Evolutionary conservation across 1,140 invertebrate genomes (phyloP).

Genomic region (Acromyrmex heyeri): DNA sequence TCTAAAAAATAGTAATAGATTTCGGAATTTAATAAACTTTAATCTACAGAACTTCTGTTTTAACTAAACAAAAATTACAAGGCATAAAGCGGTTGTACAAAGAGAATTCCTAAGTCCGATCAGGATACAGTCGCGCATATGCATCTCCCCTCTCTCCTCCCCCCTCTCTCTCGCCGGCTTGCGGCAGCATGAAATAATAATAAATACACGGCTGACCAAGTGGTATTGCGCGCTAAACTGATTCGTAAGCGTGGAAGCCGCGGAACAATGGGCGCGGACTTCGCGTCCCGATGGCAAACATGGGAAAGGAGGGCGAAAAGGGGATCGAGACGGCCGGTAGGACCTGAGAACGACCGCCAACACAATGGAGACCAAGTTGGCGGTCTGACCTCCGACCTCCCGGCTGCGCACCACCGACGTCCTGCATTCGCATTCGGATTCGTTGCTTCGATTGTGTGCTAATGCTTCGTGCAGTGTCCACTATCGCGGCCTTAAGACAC

Average conservation of each 20-base stretch:
- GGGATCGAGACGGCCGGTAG: constrained; percentile 49
- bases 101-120: constrained; percentile 65
- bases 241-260: constrained; percentile 86
- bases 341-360: constrained; percentile 75
- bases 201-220: constrained; percentile 74
- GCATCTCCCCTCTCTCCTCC: background rate
- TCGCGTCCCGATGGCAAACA: constrained; percentile 60
- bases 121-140: constrained; percentile 37
- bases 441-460: constrained; percentile 86
- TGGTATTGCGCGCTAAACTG: constrained; percentile 77
- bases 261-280: constrained; percentile 81
- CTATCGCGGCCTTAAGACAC: constrained; percentile 75
- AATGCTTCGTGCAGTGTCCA: constrained; percentile 79
- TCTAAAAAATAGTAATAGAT: background rate
- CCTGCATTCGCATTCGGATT: constrained; percentile 83
- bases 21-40: background rate
- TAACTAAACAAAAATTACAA: constrained; percentile 3
- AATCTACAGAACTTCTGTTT: background rate
- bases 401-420: constrained; percentile 76
- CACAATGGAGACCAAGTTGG: constrained; percentile 86
- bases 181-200: constrained; percentile 73
- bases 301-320: constrained; percentile 61
- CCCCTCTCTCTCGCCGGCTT: background rate
- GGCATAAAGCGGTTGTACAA: constrained; percentile 30
- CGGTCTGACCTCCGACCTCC: constrained; percentile 84